Evolutionary conservation across 2,888 invertebrate genomes (phyloP).

Genomic region (Zaprionus bogoriensis): DNA sequence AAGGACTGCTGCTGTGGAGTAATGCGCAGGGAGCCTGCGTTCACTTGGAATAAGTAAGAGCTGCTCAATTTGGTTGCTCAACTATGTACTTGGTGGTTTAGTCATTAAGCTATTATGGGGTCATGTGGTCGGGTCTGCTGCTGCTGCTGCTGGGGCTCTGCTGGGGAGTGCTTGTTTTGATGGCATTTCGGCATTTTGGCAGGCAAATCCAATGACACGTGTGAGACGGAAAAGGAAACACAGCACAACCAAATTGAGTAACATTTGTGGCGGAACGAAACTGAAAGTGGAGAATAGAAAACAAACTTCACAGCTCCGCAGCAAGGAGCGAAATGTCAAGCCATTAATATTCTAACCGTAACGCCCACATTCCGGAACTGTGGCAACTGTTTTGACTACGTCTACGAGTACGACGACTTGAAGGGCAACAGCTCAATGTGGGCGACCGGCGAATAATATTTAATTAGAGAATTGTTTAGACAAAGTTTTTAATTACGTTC

Average conservation of each 20-base stretch:
- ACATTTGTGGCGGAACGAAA: conserved; percentile 68
- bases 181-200: conserved; percentile 34
- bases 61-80: conserved; percentile 69
- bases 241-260: conserved; percentile 65
- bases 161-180: conserved; percentile 37
- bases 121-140: conserved; percentile 10
- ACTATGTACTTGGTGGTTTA: conserved; percentile 72
- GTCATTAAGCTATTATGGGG: conserved; percentile 70
- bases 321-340: conserved; percentile 59
- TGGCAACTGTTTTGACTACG: conserved; percentile 35
- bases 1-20: background rate
- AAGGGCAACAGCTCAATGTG: conserved; percentile 63
- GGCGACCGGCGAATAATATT: conserved; percentile 64
- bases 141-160: background rate
- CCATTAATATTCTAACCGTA: conserved; percentile 70
- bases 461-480: conserved; percentile 78
- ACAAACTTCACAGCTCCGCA: conserved; percentile 8
- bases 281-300: conserved; percentile 15
- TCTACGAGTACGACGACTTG: background rate
- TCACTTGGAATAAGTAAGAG: conserved; percentile 63
- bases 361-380: conserved; percentile 23
- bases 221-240: conserved; percentile 2
- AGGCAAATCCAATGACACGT: conserved; percentile 32
- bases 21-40: conserved; percentile 18
- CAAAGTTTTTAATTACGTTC: conserved; percentile 71